A percentile compares a stretch with the other conserved stretches of the same genome.
Conservation (phyloP, 2,113 vertebrate genomes). For the Chionodraco myersi region DNA sequence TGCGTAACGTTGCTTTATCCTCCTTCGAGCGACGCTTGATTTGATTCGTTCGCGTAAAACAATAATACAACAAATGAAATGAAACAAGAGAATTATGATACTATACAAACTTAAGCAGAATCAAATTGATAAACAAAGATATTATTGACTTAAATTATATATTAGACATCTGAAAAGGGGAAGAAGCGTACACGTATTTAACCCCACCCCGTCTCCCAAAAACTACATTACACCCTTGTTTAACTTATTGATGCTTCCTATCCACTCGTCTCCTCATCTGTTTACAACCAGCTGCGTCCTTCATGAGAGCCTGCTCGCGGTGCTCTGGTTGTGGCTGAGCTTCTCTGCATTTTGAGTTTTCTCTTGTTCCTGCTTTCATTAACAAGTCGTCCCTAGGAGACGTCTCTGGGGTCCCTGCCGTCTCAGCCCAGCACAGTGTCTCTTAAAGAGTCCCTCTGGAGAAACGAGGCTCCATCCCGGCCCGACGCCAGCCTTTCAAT, state of each 20-base stretch:
- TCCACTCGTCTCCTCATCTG: background rate
- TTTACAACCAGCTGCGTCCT: conserved; percentile 20
- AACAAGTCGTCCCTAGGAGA: conserved; percentile 43
- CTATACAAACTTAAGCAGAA: too few relatives aligned
- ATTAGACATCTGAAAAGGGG: too few relatives aligned
- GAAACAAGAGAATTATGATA: too few relatives aligned
- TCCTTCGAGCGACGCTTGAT: background rate
- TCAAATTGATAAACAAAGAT: too few relatives aligned
- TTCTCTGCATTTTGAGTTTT: conserved; percentile 24
- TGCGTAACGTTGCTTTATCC: background rate
- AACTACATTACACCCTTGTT: background rate
- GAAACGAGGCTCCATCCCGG: conserved; percentile 16
- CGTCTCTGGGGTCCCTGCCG: too few relatives aligned
- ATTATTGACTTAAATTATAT: too few relatives aligned
- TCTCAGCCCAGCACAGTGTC: conserved; percentile 27
- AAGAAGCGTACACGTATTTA: too few relatives aligned
- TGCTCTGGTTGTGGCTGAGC: conserved; percentile 3
- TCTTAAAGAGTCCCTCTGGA: conserved; percentile 30
- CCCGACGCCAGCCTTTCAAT: background rate
- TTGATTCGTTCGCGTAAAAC: too few relatives aligned
- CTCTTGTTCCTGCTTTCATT: conserved; percentile 21
- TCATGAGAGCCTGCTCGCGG: conserved; percentile 18
- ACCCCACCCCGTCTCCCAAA: too few relatives aligned
- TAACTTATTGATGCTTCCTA: background rate
- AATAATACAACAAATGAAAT: too few relatives aligned